Evolutionary conservation across 2,113 vertebrate genomes (phyloP).

Genomic region (Leptodactylus fuscus): DNA sequence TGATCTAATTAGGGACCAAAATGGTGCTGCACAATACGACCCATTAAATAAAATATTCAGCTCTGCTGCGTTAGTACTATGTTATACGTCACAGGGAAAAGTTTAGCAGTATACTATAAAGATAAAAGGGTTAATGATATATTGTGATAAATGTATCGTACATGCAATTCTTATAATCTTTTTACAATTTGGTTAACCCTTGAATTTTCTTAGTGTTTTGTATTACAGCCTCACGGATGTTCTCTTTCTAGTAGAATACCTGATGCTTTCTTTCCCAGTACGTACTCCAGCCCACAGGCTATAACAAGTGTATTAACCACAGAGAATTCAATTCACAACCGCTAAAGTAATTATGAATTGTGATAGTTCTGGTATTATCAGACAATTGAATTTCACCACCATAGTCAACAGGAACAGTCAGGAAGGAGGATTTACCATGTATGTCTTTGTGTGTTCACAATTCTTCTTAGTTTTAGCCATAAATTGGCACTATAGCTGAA

Average conservation of each 20-base stretch:
- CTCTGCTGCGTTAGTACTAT: too few relatives aligned
- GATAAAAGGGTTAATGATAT: not conserved
- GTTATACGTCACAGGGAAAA: too few relatives aligned
- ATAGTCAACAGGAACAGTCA: not conserved
- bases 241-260: not conserved
- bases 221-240: not conserved
- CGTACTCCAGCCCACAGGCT: constrained; percentile 24
- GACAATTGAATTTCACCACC: constrained; percentile 4
- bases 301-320: constrained; percentile 33
- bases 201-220: too few relatives aligned
- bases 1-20: too few relatives aligned
- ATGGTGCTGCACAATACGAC: too few relatives aligned
- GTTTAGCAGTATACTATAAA: not conserved
- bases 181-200: not conserved
- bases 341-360: constrained; percentile 31
- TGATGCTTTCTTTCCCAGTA: not conserved
- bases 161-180: too few relatives aligned
- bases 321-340: constrained; percentile 40
- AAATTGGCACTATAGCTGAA: too few relatives aligned
- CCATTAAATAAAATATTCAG: too few relatives aligned
- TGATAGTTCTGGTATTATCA: constrained; percentile 35
- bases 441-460: too few relatives aligned
- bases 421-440: too few relatives aligned
- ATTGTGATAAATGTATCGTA: too few relatives aligned
- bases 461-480: too few relatives aligned